Evolutionary conservation across 2,888 invertebrate species (phyloP), one percentile per base, ranked within the genome.

Genomic region (Octonoba sinensis): DNA sequence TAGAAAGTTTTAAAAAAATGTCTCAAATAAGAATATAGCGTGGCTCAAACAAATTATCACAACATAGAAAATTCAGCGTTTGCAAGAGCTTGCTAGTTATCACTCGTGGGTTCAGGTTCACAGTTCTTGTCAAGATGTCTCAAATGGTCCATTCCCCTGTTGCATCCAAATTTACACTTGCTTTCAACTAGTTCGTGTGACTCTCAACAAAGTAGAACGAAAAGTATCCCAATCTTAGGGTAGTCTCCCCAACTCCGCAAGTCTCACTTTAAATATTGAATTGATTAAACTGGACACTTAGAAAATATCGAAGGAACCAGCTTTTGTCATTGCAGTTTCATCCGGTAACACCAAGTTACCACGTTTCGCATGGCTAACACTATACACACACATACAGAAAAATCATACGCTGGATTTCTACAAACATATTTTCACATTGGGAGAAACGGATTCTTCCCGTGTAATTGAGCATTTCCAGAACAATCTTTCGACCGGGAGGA

Each of bases 381-480:
- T 65, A 65, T 20, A 67, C 51, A 65, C 57, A 65, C 65, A 65
- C 74, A 74, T 66, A 74, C n/a, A 57, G 57, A 74, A 57, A 59
- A 67, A 74, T 27, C 59, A 51, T 46, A 64, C 49, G 47, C 27
- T 51, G 62, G 49, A 66, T 65, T 36, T 46, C 74, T 74, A 74
- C 74, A 66, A 74, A 66, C 15, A 74, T 44, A 13, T 57, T 46
- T 46, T 47, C 54, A 62, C 36, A 24, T 15, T 13, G 54, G 44
- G 44, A 20, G 13, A 24, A n/a, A 27, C 27, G 27, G 27, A 27
- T 27, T 57, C 59, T 56, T 18, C n/a, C 66, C 57, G 22, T 49
- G 20, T 44, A 72, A 64, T 77, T 77, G 77, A 77, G 77, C 77
- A 79, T 79, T 69, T 70, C 56, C 69, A 51, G 56, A 71, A 51